Percentiles rank a stretch among this genome's conserved stretches.
Evolutionary conservation across 2,888 invertebrate genomes (phyloP).

Genomic region (Patella caerulea): DNA sequence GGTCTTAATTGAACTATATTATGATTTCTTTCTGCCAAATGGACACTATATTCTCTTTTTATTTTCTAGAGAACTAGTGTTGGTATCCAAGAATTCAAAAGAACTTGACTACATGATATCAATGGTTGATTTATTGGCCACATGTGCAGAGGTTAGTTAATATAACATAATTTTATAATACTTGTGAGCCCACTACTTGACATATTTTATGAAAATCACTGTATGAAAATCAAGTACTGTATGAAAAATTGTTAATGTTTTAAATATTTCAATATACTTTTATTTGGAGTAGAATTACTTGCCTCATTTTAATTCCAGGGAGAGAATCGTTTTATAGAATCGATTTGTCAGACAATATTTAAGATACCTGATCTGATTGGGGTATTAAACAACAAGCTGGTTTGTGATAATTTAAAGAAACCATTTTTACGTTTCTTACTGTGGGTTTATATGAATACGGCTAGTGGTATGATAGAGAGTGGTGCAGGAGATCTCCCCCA

Average conservation of each 20-base stretch:
- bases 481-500: constrained; percentile 68
- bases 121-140: constrained; percentile 68
- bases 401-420: constrained; percentile 64
- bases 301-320: constrained; percentile 50
- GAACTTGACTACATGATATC: constrained; percentile 60
- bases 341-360: constrained; percentile 71
- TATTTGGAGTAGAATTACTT: too few relatives aligned
- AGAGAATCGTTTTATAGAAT: constrained; percentile 71
- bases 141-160: constrained; percentile 67
- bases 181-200: too few relatives aligned
- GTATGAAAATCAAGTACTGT: too few relatives aligned
- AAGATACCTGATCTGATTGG: constrained; percentile 65
- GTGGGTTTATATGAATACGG: constrained; percentile 70
- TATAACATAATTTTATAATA: background rate
- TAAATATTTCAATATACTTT: background rate
- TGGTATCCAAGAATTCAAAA: constrained; percentile 44
- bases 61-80: constrained; percentile 49
- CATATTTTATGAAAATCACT: background rate
- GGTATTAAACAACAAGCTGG: constrained; percentile 59
- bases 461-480: constrained; percentile 69
- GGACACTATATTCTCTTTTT: constrained; percentile 12
- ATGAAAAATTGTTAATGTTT: background rate
- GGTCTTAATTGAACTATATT: too few relatives aligned
- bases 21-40: too few relatives aligned
- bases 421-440: constrained; percentile 68